phyloP scores from a whole-genome alignment of 2,888 invertebrate species.

The Pollenia griseotomentosa region DNA sequence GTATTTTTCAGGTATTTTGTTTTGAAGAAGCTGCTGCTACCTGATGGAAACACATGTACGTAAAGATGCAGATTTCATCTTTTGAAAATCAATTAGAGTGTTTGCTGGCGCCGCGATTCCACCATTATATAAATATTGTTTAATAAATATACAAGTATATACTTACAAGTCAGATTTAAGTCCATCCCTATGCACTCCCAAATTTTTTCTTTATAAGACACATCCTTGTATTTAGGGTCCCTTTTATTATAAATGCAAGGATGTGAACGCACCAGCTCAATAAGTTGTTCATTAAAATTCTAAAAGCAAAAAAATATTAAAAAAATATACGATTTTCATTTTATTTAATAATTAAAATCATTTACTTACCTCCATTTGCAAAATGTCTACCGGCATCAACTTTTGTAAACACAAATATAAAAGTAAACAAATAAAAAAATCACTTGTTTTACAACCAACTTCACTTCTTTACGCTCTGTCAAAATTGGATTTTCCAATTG shows the following conservation, averaged over 20 bases:
- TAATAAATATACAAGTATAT: no score
- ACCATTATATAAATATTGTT: no score
- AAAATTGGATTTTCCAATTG: background rate
- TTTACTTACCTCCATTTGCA: background rate
- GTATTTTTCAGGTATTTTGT: no score
- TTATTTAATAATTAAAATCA: no score
- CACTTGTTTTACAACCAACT: background rate
- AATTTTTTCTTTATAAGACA: background rate
- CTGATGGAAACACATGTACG: constrained; percentile 6
- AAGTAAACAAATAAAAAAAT: background rate
- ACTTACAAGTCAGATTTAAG: background rate
- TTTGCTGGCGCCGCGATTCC: background rate
- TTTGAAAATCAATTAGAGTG: constrained; percentile 6
- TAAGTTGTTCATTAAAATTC: constrained; percentile 12
- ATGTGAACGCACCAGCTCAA: constrained; percentile 5
- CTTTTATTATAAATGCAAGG: constrained; percentile 15
- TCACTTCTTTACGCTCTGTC: background rate
- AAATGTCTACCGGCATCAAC: background rate
- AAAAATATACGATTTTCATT: no score
- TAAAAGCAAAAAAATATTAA: background rate
- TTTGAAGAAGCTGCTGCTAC: no score
- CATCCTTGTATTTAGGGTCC: constrained; percentile 1
- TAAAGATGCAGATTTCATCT: constrained; percentile 1
- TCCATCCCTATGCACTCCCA: background rate
- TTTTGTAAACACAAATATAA: background rate